These are phyloP conservation scores for Napeogenes sylphis DNA, from an alignment of 2,888 invertebrate species.

Conservation along the genomic window DNA sequence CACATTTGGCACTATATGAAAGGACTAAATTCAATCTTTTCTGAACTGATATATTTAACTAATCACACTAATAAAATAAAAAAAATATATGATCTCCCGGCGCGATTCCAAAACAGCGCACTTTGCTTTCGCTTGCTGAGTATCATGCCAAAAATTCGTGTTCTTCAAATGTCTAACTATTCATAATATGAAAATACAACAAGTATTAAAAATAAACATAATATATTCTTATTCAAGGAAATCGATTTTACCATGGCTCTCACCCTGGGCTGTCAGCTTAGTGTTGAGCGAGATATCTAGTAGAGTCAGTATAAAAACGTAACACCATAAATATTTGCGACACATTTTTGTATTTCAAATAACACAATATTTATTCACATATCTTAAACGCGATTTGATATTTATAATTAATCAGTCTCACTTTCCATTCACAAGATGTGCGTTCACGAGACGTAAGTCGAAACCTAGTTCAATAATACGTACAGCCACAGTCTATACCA, in stretches of 20 bases:
- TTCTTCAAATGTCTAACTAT: conserved; percentile 4
- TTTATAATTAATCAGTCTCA: conserved; percentile 35
- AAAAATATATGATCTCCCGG: conserved; percentile 43
- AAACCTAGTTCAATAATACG: conserved; percentile 20
- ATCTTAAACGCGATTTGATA: conserved; percentile 52
- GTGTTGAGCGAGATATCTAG: conserved; percentile 82
- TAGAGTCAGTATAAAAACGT: conserved; percentile 81
- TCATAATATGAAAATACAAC: conserved; percentile 1
- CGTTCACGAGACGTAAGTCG: conserved; percentile 23
- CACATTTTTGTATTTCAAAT: conserved; percentile 65
- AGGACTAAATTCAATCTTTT: conserved; percentile 13
- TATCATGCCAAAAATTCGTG: conserved; percentile 24
- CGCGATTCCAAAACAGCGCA: neutral
- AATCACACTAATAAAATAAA: conserved; percentile 35
- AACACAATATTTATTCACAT: conserved; percentile 60
- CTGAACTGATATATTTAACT: conserved; percentile 42
- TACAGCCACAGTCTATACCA: conserved; percentile 15
- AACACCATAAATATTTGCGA: conserved; percentile 79
- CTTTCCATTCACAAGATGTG: conserved; percentile 34
- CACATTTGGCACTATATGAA: conserved; percentile 15
- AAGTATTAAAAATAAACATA: neutral
- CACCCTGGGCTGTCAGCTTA: conserved; percentile 84
- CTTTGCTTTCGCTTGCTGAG: conserved; percentile 15
- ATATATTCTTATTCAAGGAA: conserved; percentile 31
- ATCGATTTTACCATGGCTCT: conserved; percentile 84